phyloP scores from a whole-genome alignment of 92 coral and sea anemone genomes.

The Palythoa heliodiscus region DNA sequence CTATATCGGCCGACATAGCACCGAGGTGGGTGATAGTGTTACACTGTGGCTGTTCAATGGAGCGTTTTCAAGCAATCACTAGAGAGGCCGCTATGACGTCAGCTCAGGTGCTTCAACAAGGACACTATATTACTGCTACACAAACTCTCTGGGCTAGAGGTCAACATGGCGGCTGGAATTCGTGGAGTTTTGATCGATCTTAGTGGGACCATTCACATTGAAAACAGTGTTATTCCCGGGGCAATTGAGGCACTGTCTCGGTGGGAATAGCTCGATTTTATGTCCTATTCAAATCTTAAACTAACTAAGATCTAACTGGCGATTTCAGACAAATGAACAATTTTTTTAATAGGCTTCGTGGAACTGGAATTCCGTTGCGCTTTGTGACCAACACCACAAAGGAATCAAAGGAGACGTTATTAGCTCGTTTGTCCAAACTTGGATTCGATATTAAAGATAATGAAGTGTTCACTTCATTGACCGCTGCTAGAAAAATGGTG shows the following conservation, averaged over 20 bases:
- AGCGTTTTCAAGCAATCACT: too few species aligned
- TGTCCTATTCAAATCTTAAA: neutral
- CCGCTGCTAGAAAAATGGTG: conserved; percentile 86
- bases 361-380: conserved; percentile 76
- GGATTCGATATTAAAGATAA: conserved; percentile 82
- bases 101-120: too few species aligned
- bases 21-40: too few species aligned
- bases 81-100: too few species aligned
- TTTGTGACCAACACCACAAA: conserved; percentile 98
- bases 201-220: conserved; percentile 96
- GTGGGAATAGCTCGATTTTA: conserved; percentile 31
- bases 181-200: conserved; percentile 91
- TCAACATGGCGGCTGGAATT: conserved; percentile 78
- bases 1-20: too few species aligned
- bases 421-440: conserved; percentile 66
- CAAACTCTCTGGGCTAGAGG: neutral
- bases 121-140: neutral
- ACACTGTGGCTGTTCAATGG: too few species aligned
- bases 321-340: neutral
- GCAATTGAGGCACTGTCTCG: conserved; percentile 85
- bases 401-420: conserved; percentile 83
- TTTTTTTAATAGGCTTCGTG: conserved; percentile 72
- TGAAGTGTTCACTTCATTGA: conserved; percentile 93
- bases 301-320: neutral
- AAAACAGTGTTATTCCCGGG: conserved; percentile 88